phyloP scores from a whole-genome alignment of 2,888 invertebrate species.

The Torymus texanus region DNA sequence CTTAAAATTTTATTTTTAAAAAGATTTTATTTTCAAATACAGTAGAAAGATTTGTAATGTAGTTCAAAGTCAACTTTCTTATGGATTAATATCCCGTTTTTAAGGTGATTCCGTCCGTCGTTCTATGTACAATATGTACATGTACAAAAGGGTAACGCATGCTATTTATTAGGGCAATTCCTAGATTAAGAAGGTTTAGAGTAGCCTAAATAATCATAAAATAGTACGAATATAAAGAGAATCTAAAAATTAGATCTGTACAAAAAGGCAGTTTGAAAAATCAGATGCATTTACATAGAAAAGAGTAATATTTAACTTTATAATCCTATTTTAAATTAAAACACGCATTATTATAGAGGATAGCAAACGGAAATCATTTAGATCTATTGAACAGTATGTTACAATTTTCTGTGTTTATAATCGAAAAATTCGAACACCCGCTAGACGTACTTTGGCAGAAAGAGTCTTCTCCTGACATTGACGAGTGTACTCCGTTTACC shows the following conservation, averaged over 20 bases:
- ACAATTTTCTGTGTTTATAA: too few relatives aligned
- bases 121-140: constrained; percentile 6
- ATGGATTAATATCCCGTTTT: neutral
- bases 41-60: too few relatives aligned
- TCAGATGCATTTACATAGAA: too few relatives aligned
- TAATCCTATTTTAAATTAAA: too few relatives aligned
- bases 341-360: too few relatives aligned
- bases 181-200: constrained; percentile 17
- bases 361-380: too few relatives aligned
- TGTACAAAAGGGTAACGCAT: neutral
- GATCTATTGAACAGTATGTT: too few relatives aligned
- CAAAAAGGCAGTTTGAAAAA: too few relatives aligned
- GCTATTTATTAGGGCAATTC: constrained; percentile 1
- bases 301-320: too few relatives aligned
- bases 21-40: neutral
- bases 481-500: neutral
- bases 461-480: neutral
- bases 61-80: neutral
- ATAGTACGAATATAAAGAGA: neutral
- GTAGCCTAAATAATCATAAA: constrained; percentile 1
- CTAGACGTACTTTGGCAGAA: constrained; percentile 44
- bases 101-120: constrained; percentile 13
- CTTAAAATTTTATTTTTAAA: constrained; percentile 24
- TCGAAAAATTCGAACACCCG: too few relatives aligned
- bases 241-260: neutral